Evolutionary conservation across 2,888 invertebrate species (phyloP), one percentile per base, ranked within the genome.

Genomic region (Torymus texanus): DNA sequence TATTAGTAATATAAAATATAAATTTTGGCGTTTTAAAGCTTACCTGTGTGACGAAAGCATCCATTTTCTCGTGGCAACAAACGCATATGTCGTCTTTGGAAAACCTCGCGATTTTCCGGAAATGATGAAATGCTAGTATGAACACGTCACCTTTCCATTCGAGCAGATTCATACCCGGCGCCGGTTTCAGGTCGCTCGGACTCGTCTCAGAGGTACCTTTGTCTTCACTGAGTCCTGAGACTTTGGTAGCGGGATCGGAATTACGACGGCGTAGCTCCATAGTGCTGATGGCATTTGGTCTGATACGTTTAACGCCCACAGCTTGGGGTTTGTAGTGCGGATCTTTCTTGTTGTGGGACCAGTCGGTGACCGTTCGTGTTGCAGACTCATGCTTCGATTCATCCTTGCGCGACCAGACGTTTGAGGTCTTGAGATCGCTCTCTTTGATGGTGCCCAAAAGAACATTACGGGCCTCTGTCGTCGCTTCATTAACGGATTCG

Each of bases 1-100:
- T 13, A 21, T 62, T 4, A 62, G 12, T 12, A 12, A 61, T 29
- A 21, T 24, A 24, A 62, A 13, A 14, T 24, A 62, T 21, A 62
- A 24, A 61, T 13, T 62, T 50, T 51, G 24, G 24, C 0, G 24
- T 10, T 4, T 24, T 2, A 51, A 53, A 58, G 12, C 11, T 29
- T 21, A 81, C 81, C 85, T 95, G 95, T 0, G 95, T 94, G 65
- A 95, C 92, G 87, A 97, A 95, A 29, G 95, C 94, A 89, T 96
- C 95, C 92, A 97, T 94, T 81, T 94, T 93, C 85, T 94, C 94
- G 84, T 94, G 94, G 88, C 97, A 97, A 87, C 94, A 95, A 13
- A 94, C 94, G 88, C 97, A 97, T 79, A 94, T 93, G 87, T 97
- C 97, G 78, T 94, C 95, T 87, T 96, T 95, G 53, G 94, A 93